Conservation (phyloP, 2,113 vertebrate species). For the Diphyllodes magnificus region DNA sequence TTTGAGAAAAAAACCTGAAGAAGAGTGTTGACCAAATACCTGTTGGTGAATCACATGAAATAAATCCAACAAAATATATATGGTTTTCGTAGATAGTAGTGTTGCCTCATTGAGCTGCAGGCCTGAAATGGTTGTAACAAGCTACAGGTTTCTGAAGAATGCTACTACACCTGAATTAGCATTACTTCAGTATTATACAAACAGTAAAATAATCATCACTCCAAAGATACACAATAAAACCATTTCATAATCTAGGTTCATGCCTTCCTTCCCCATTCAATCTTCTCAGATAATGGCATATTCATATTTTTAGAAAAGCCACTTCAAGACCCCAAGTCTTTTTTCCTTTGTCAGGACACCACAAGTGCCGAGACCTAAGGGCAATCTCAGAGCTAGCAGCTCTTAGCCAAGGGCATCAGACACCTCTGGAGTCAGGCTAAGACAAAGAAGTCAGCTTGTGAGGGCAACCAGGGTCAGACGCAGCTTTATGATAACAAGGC, state of each 20-base stretch:
- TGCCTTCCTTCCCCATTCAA: not conserved
- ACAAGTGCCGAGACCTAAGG: not conserved
- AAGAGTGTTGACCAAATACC: not conserved
- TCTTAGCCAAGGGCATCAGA: not conserved
- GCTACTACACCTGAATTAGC: not conserved
- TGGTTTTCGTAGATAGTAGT: not conserved
- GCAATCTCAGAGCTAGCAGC: not conserved
- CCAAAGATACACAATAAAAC: not conserved
- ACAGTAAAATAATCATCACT: not conserved
- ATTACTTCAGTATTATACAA: not conserved
- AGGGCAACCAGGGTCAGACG: not conserved
- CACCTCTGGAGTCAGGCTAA: not conserved
- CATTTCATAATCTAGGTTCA: not conserved
- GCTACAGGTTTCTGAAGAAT: not conserved
- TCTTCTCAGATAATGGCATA: not conserved
- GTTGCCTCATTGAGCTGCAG: not conserved
- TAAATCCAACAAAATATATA: not conserved
- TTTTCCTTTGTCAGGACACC: not conserved
- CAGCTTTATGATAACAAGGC: not conserved
- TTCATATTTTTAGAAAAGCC: not conserved
- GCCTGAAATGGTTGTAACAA: not conserved
- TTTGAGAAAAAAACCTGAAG: not conserved
- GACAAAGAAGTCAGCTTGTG: not conserved
- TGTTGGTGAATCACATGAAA: not conserved
- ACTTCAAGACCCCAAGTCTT: not conserved